A percentile compares a stretch with the other conserved stretches of the same genome.
phyloP scores from a whole-genome alignment of 2,888 invertebrate genomes.

The Rugalucina vietnamica region DNA sequence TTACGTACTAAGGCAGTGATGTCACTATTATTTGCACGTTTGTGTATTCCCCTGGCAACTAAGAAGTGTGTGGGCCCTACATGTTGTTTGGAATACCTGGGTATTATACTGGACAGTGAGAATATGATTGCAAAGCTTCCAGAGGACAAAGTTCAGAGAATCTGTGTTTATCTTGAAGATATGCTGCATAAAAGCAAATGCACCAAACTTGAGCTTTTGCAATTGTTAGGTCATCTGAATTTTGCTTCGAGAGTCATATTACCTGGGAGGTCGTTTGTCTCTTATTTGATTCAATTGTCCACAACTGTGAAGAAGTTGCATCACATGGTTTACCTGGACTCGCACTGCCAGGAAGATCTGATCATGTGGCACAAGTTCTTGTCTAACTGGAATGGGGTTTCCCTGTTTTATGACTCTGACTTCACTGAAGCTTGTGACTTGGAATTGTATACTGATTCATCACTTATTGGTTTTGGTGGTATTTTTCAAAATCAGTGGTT shows the following conservation, averaged over 20 bases:
- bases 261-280: constrained; percentile 38
- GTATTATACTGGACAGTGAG: too few species aligned
- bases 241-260: constrained; percentile 39
- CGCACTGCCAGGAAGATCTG: constrained; percentile 24
- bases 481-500: constrained; percentile 43
- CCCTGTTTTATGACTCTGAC: constrained; percentile 6
- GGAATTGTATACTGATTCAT: constrained; percentile 36
- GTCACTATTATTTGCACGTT: too few species aligned
- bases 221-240: constrained; percentile 44
- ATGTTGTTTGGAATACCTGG: too few species aligned
- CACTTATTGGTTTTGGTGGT: constrained; percentile 31
- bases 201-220: neutral
- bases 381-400: constrained; percentile 31
- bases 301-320: constrained; percentile 23
- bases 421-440: neutral
- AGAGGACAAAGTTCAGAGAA: constrained; percentile 41
- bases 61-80: too few species aligned
- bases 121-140: too few species aligned
- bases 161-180: neutral
- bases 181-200: neutral
- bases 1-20: too few species aligned
- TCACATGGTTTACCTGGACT: constrained; percentile 15
- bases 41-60: too few species aligned
- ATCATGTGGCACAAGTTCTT: constrained; percentile 23
- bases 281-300: constrained; percentile 21